phyloP scores from a whole-genome alignment of 2,113 vertebrate genomes.

The Patagioenas fasciata region DNA sequence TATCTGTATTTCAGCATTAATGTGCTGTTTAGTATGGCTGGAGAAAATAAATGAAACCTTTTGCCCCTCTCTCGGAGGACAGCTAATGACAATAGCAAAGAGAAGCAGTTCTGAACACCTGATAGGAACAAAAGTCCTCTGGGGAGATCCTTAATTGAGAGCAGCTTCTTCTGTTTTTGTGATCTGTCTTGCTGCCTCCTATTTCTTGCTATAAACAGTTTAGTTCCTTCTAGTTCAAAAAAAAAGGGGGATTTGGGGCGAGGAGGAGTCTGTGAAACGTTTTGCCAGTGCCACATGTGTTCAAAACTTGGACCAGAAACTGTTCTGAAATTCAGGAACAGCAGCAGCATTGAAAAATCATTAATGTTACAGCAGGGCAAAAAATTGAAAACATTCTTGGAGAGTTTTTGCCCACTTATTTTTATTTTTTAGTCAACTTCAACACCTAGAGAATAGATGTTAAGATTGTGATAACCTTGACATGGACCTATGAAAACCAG shows the following conservation, averaged over 20 bases:
- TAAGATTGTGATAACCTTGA: neutral
- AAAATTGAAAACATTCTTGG: neutral
- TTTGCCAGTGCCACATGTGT: slow-evolving; percentile 35
- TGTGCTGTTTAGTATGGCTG: neutral
- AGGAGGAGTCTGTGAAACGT: neutral
- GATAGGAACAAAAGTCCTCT: slow-evolving; percentile 43
- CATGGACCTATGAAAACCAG: neutral
- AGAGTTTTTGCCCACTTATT: neutral
- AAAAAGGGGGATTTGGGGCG: neutral
- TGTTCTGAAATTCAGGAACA: neutral
- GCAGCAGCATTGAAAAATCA: neutral
- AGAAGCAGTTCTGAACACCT: slow-evolving; percentile 43
- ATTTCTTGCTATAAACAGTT: slow-evolving; percentile 38
- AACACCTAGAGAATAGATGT: neutral
- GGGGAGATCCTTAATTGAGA: slow-evolving; percentile 28
- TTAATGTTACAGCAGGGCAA: neutral
- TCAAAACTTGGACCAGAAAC: slow-evolving; percentile 18
- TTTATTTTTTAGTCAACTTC: neutral
- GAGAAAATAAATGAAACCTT: neutral
- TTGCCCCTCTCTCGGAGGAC: neutral
- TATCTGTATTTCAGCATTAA: neutral
- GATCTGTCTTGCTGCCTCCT: neutral
- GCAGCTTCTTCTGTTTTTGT: slow-evolving; percentile 42
- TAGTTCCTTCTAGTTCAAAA: neutral
- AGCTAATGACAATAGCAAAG: neutral